Evolutionary conservation across 2,888 invertebrate genomes (phyloP), one percentile per base, ranked within the genome.

Genomic region (Diarsia brunnea): DNA sequence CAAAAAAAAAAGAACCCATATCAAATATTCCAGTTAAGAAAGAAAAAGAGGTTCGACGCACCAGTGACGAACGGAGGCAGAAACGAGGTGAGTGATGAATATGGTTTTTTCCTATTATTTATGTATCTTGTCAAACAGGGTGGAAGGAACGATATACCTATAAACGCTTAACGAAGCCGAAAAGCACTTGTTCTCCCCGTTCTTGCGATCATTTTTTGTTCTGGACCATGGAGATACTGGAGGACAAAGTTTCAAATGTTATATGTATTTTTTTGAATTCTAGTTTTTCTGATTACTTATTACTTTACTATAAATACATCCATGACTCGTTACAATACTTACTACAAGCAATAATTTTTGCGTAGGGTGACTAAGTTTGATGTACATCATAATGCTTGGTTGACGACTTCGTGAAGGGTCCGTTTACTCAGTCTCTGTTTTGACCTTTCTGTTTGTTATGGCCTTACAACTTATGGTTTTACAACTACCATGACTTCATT

Each of bases 41-140:
- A 79, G 92, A 93, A 60, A 94, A 93, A 81, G 94, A 95, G 38
- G 84, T 93, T n/a, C 91, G 93, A 47, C 92, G 93, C 68, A 90
- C 84, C 78, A 94, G 91, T 72, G 95, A 95, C 67, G 95, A 95
- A 43, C 92, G 94, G 75, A 92, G 95, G 66, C 93, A 95, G 58
- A 96, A 95, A 89, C 90, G 95, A 92, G 96, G 96, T 95, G 71
- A 91, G 90, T 81, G 68, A 45, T 63, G 11, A 53, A 71, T 66
- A 19, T 51, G 31, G 45, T 51, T 38, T 47, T 70, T 45, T 27
- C 7, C 16, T 16, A 27, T 58, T 24, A 27, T 38, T 38, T 58
- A 47, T 49, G 65, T 71, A 61, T 51, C 31, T 63, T 63, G 12
- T 58, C 47, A 53, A 49, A 19, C 27, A 19, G 16, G 8, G 19